Evolutionary conservation across 1,140 invertebrate species (phyloP).

Genomic region (Cotesia glomerata): DNA sequence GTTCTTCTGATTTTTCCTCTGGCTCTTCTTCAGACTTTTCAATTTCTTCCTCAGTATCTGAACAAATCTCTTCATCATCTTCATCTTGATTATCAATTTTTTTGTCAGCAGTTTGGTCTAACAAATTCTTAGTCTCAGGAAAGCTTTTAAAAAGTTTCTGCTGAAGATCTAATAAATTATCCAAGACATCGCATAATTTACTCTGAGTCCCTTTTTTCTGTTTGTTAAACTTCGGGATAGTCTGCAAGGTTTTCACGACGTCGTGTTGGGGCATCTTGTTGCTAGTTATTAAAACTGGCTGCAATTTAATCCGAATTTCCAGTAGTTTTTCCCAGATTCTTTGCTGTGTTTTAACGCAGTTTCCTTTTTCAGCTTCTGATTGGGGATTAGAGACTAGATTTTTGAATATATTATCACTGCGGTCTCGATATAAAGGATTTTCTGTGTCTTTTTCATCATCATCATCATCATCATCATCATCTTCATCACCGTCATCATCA

Average conservation of each 20-base stretch:
- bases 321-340: constrained; percentile 82
- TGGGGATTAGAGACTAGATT: constrained; percentile 42
- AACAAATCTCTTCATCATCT: constrained; percentile 62
- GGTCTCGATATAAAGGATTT: constrained; percentile 47
- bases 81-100: constrained; percentile 36
- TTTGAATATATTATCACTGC: constrained; percentile 53
- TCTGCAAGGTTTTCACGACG: constrained; percentile 62
- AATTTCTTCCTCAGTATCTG: constrained; percentile 63
- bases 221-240: constrained; percentile 63
- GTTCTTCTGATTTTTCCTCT: constrained; percentile 52
- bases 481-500: constrained; percentile 44
- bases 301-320: constrained; percentile 83
- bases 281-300: constrained; percentile 75
- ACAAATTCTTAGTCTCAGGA: constrained; percentile 69
- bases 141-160: constrained; percentile 67
- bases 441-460: constrained; percentile 47
- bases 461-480: constrained; percentile 41
- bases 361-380: constrained; percentile 77
- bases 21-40: constrained; percentile 56
- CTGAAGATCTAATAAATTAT: constrained; percentile 71
- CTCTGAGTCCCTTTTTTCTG: constrained; percentile 62
- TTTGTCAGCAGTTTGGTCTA: constrained; percentile 39
- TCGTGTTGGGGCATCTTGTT: constrained; percentile 80
- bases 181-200: constrained; percentile 67
- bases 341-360: constrained; percentile 78